These are phyloP conservation scores for Scaptomyza parva DNA, from an alignment of 2,888 invertebrate species.

Conservation along the genomic window DNA sequence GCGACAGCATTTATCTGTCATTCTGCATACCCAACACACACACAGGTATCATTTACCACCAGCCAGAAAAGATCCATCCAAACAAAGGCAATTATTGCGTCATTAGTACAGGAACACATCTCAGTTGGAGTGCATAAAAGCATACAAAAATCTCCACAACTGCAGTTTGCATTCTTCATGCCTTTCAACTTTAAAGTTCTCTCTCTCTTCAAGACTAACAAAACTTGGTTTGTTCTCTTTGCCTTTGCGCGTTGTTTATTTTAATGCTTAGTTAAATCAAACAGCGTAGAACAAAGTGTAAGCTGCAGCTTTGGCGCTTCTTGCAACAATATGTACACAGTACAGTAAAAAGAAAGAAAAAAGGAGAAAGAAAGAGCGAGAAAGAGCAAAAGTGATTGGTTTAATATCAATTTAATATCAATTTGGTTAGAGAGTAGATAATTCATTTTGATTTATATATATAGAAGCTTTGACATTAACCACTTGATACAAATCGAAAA, in stretches of 20 bases:
- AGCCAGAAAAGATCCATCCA: too few species aligned
- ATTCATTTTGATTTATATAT: neutral
- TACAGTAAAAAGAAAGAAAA: neutral
- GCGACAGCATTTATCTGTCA: slow-evolving; percentile 53
- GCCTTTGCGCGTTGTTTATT: slow-evolving; percentile 13
- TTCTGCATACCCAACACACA: neutral
- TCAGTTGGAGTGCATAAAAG: slow-evolving; percentile 50
- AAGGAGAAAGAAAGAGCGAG: neutral
- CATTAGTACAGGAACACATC: slow-evolving; percentile 60
- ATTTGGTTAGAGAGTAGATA: too few species aligned
- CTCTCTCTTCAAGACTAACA: neutral
- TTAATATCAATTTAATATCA: neutral
- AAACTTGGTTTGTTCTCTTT: neutral
- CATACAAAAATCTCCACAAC: slow-evolving; percentile 5
- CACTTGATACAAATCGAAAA: neutral
- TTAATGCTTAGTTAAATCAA: slow-evolving; percentile 19
- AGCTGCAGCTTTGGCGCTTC: slow-evolving; percentile 16
- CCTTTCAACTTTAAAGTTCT: slow-evolving; percentile 1
- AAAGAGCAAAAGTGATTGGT: neutral
- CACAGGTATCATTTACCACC: slow-evolving; percentile 60
- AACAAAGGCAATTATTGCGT: slow-evolving; percentile 72
- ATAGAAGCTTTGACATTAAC: neutral
- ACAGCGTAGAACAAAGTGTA: slow-evolving; percentile 19
- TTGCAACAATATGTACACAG: slow-evolving; percentile 19
- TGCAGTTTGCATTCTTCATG: neutral